Percentiles rank a stretch among this genome's conserved stretches.
Conservation (phyloP, 2,797 vertebrate genomes). For the Sebastiscus tertius region DNA sequence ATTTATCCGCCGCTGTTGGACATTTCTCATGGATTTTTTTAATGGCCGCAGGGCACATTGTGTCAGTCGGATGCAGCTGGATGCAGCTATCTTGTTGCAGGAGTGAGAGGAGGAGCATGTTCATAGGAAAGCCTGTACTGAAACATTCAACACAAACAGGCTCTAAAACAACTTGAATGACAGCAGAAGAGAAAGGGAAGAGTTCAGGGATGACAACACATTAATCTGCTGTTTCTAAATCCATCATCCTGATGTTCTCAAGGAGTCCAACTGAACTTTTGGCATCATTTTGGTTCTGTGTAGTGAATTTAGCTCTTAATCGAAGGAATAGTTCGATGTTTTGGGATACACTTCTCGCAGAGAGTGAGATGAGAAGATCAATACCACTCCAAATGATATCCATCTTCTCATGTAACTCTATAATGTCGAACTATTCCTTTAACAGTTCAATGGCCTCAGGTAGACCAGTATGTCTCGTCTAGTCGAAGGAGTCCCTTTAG, state of each 20-base stretch:
- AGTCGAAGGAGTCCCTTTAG: neutral
- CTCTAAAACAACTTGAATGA: neutral
- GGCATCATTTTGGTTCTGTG: neutral
- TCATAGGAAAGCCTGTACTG: neutral
- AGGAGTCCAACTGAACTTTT: neutral
- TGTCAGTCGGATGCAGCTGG: constrained; percentile 7
- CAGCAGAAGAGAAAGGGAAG: neutral
- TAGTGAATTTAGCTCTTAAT: neutral
- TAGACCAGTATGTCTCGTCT: neutral
- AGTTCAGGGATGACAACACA: neutral
- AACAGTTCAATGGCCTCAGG: neutral
- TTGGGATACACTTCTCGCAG: no score
- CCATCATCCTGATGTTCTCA: neutral
- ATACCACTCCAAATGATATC: neutral
- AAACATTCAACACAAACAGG: neutral
- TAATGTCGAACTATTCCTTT: neutral
- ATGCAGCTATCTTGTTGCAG: neutral
- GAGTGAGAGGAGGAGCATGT: constrained; percentile 5
- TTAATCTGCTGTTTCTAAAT: constrained; percentile 5
- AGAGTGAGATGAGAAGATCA: neutral
- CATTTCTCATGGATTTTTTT: constrained; percentile 17
- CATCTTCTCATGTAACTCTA: neutral
- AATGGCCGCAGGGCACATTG: neutral
- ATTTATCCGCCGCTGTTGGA: constrained; percentile 16
- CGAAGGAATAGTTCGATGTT: no score